Percentiles rank a stretch among this genome's conserved stretches.
Evolutionary conservation across 2,888 invertebrate species (phyloP).

Genomic region (Tromatobia lineatoria): DNA sequence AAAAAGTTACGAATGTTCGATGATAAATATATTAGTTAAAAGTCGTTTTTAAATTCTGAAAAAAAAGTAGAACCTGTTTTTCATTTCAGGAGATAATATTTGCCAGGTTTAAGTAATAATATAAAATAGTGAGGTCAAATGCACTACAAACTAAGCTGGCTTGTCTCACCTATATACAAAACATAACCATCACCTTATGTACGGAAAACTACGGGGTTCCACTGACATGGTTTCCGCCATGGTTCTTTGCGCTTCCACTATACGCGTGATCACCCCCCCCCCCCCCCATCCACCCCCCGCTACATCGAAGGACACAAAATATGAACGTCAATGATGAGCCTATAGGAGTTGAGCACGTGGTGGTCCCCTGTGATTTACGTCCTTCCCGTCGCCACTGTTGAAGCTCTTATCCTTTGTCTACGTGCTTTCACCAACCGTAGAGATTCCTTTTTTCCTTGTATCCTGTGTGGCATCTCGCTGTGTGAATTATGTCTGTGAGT

Average conservation of each 20-base stretch:
- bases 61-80: too few relatives aligned
- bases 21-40: too few relatives aligned
- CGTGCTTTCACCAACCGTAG: slow-evolving; percentile 58
- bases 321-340: slow-evolving; percentile 63
- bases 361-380: slow-evolving; percentile 59
- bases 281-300: slow-evolving; percentile 50
- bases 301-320: slow-evolving; percentile 57
- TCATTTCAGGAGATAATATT: too few relatives aligned
- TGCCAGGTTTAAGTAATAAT: too few relatives aligned
- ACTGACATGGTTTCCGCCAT: slow-evolving; percentile 35
- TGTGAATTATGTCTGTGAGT: slow-evolving; percentile 34
- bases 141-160: too few relatives aligned
- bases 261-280: slow-evolving; percentile 55
- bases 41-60: too few relatives aligned
- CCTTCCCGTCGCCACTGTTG: slow-evolving; percentile 55
- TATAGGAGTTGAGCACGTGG: slow-evolving; percentile 48
- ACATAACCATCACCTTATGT: slow-evolving; percentile 11
- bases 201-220: slow-evolving; percentile 41
- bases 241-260: slow-evolving; percentile 54
- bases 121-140: too few relatives aligned
- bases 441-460: slow-evolving; percentile 57
- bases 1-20: too few relatives aligned
- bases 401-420: slow-evolving; percentile 60
- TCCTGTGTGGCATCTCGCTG: slow-evolving; percentile 39
- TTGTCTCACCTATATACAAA: background rate